Evolutionary conservation across 2,888 invertebrate species (phyloP).

Genomic region (Tenthredo amoena): DNA sequence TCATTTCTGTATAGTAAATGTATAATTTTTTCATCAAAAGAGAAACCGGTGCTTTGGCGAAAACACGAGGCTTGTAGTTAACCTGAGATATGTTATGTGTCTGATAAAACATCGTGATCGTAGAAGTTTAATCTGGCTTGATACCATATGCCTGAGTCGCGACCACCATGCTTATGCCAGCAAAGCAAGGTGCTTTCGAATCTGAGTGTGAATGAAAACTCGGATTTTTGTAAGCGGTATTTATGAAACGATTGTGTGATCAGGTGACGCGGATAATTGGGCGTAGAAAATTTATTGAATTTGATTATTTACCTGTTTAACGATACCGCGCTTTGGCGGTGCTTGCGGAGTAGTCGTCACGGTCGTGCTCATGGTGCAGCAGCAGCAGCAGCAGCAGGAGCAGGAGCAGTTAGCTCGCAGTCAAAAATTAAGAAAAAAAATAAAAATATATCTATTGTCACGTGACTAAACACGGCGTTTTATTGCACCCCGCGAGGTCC

Average conservation of each 20-base stretch:
- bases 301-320: slow-evolving; percentile 81
- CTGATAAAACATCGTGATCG: not conserved
- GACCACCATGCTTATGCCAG: slow-evolving; percentile 48
- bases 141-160: slow-evolving; percentile 44
- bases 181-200: slow-evolving; percentile 10
- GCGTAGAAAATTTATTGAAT: slow-evolving; percentile 4
- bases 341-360: slow-evolving; percentile 71
- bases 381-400: slow-evolving; percentile 17
- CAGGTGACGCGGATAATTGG: not conserved
- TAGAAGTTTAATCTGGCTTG: not conserved
- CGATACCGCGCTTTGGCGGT: slow-evolving; percentile 80
- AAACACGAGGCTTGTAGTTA: not conserved
- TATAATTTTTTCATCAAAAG: no score
- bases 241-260: not conserved
- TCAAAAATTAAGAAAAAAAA: slow-evolving; percentile 13
- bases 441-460: slow-evolving; percentile 6
- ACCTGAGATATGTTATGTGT: not conserved
- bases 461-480: slow-evolving; percentile 43
- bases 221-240: not conserved
- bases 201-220: not conserved
- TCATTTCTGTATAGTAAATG: not conserved
- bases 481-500: slow-evolving; percentile 34
- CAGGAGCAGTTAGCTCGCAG: slow-evolving; percentile 21
- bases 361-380: slow-evolving; percentile 57
- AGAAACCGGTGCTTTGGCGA: not conserved